Conservation (phyloP, 2,113 vertebrate genomes). For the Uria aalge region DNA sequence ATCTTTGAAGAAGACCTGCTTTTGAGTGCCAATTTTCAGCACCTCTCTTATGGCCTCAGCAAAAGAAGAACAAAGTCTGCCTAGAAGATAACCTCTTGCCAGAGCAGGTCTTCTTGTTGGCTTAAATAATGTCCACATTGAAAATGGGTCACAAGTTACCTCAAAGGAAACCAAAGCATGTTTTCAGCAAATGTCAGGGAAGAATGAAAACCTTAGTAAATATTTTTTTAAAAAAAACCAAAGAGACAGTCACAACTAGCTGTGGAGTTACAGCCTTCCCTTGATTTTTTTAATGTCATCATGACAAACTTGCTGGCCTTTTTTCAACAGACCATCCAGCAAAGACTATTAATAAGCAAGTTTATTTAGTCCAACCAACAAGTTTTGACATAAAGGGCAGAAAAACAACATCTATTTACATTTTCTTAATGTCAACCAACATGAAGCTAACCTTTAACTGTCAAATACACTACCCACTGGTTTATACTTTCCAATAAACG, state of each 20-base stretch:
- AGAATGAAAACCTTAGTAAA: background rate
- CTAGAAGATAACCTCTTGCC: background rate
- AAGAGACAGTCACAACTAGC: background rate
- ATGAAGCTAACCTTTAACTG: background rate
- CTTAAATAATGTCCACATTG: background rate
- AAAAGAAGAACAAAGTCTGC: background rate
- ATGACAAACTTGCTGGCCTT: background rate
- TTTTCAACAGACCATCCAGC: background rate
- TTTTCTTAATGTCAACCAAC: background rate
- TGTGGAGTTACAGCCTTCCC: background rate
- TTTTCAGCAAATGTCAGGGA: background rate
- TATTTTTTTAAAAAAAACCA: background rate
- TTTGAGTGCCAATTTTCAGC: background rate
- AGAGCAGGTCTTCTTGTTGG: background rate
- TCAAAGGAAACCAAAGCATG: background rate
- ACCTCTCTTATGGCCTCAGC: background rate
- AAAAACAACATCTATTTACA: background rate
- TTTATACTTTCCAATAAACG: background rate
- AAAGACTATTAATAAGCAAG: background rate
- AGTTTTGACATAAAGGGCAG: background rate
- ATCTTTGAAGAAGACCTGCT: background rate
- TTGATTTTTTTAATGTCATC: background rate
- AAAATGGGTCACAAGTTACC: background rate
- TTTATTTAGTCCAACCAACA: background rate
- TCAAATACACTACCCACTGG: background rate